These are phyloP conservation scores for Pogona vitticeps DNA, from an alignment of 2,113 vertebrate species.

Conservation along the genomic window DNA sequence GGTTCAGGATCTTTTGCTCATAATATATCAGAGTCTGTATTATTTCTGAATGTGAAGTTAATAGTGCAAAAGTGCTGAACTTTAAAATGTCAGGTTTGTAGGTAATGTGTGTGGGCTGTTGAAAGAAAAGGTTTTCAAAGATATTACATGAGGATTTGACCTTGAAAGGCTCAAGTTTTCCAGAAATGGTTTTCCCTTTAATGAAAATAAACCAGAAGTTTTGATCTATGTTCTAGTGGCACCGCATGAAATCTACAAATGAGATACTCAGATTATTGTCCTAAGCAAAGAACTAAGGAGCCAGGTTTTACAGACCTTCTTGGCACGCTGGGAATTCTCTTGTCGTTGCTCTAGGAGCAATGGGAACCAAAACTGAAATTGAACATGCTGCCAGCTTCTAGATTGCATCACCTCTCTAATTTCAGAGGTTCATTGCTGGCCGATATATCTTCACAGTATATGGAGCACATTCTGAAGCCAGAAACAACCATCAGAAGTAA, in stretches of 20 bases:
- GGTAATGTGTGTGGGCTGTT: constrained; percentile 32
- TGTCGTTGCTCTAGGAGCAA: not conserved
- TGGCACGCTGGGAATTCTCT: not conserved
- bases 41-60: constrained; percentile 50
- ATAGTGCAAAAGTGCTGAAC: constrained; percentile 52
- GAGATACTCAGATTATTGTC: not conserved
- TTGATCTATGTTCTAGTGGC: not conserved
- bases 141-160: constrained; percentile 33
- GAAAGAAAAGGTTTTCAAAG: constrained; percentile 36
- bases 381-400: not conserved
- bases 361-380: not conserved
- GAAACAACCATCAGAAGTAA: too few relatives aligned
- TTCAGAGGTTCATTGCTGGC: not conserved
- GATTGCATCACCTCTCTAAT: not conserved
- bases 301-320: not conserved
- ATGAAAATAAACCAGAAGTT: constrained; percentile 21
- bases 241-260: not conserved
- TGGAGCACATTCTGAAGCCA: not conserved
- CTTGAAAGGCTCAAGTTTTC: constrained; percentile 26
- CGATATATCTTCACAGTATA: not conserved
- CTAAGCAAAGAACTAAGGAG: not conserved
- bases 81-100: constrained; percentile 62
- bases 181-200: not conserved
- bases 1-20: constrained; percentile 35
- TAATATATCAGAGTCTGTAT: constrained; percentile 46